Evolutionary conservation across 2,888 invertebrate species (phyloP), one percentile per base, ranked within the genome.

Genomic region (Caenorhabditis auriculariae): DNA sequence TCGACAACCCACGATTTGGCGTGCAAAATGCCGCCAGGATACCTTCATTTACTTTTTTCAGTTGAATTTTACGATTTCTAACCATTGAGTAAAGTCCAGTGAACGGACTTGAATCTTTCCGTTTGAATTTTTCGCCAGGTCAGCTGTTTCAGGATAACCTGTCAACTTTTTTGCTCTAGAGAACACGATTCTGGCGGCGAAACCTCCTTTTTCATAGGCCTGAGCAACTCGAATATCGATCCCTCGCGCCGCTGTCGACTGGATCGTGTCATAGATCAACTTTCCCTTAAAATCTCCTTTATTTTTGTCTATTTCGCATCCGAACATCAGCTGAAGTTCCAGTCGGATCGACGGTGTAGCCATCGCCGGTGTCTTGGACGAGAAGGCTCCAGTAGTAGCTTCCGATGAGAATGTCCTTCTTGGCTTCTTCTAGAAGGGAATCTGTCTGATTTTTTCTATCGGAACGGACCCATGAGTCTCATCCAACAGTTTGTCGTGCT

Each of bases 351-450:
- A 45, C 42, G 9, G 48, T 46, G 45, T 64, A 65, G 21, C 49
- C 53, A 27, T 74, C 66, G 9, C 68, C 74, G 6, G 76, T 74
- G 17, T 94, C 91, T 66, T 87, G 86, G 75, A 88, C 88, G 70
- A 88, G 87, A 82, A 96, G 86, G 12, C 91, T 89, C 94, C 95
- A 96, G 85, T 96, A 95, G 81, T 90, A 89, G 19, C 93, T 91
- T 0, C 90, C 93, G 80, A 96, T 93, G 83, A 93, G 90, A 81
- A 96, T 88, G 29, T 88, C 87, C 51, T 86, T 82, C 81, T 88
- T 87, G 51, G 94, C 92, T 72, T 87, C 85, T 53, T 86, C 86
- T 69, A 49, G 38, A 60, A 46, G 1, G 19, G 21, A 12, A 12
- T 32, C n/a, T 12, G 9, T 12, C 35, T 32, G 9, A 32, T 35